Conservation (phyloP, 2,113 vertebrate genomes). For the Balaenoptera acutorostrata region DNA sequence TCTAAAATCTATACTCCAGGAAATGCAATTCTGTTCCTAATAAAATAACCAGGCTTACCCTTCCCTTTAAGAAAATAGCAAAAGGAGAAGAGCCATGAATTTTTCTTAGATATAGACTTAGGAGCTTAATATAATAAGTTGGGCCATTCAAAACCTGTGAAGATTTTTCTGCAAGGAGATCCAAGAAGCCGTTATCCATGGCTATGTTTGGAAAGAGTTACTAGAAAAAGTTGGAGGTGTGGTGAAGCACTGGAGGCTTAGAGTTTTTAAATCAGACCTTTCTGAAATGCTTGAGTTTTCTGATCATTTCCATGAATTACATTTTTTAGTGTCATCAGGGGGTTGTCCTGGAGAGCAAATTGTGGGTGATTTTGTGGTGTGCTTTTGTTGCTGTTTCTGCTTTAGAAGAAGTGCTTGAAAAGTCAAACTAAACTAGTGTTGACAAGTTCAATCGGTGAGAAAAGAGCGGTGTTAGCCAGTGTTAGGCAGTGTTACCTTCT, state of each 20-base stretch:
- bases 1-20: background rate
- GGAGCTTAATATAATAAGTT: background rate
- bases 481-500: constrained; percentile 88
- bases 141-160: background rate
- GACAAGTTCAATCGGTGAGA: background rate
- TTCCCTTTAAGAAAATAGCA: background rate
- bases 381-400: background rate
- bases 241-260: background rate
- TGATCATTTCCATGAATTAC: background rate
- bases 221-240: no score
- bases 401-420: background rate
- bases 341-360: background rate
- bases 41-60: background rate
- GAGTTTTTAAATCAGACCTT: background rate
- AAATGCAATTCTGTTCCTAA: background rate
- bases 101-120: background rate
- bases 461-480: background rate
- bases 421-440: background rate
- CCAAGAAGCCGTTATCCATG: background rate
- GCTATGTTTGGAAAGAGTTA: background rate
- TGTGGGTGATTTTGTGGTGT: background rate
- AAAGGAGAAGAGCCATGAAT: background rate
- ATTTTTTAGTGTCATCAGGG: background rate
- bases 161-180: background rate
- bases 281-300: background rate